A percentile compares a stretch with the other conserved stretches of the same genome.
phyloP scores from a whole-genome alignment of 2,113 vertebrate species.

The Pithys albifrons region DNA sequence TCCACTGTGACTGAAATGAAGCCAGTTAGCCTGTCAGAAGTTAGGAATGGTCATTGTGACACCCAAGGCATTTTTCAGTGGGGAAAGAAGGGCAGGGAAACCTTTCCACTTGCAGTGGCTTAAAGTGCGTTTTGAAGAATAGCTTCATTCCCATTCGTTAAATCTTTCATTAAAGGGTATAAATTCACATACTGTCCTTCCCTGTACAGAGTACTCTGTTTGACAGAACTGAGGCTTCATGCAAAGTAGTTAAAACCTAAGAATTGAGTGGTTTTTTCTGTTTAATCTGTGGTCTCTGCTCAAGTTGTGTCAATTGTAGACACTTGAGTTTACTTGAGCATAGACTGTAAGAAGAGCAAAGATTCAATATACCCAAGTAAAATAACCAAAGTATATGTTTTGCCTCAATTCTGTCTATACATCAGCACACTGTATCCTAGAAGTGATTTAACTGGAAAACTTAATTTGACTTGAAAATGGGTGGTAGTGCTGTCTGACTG shows the following conservation, averaged over 20 bases:
- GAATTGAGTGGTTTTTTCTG: background rate
- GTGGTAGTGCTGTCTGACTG: background rate
- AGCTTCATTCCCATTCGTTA: background rate
- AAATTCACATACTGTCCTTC: background rate
- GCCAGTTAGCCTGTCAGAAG: background rate
- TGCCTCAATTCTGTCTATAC: background rate
- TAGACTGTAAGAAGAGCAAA: background rate
- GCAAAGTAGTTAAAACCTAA: background rate
- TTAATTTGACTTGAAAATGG: background rate
- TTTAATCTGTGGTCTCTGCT: background rate
- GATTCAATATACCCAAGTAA: background rate
- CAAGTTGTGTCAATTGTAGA: background rate
- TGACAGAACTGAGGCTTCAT: background rate
- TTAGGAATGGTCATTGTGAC: conserved; percentile 7
- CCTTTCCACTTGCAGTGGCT: background rate
- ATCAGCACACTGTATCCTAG: background rate
- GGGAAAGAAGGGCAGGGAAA: background rate
- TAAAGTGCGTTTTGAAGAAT: background rate
- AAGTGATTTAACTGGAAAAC: background rate
- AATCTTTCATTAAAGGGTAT: background rate
- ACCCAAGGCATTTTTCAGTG: background rate
- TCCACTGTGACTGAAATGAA: background rate
- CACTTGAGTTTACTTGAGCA: background rate
- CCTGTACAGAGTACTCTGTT: background rate
- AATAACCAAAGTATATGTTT: background rate